Evolutionary conservation across 2,113 vertebrate genomes (phyloP).

Genomic region (Grammomys surdaster): DNA sequence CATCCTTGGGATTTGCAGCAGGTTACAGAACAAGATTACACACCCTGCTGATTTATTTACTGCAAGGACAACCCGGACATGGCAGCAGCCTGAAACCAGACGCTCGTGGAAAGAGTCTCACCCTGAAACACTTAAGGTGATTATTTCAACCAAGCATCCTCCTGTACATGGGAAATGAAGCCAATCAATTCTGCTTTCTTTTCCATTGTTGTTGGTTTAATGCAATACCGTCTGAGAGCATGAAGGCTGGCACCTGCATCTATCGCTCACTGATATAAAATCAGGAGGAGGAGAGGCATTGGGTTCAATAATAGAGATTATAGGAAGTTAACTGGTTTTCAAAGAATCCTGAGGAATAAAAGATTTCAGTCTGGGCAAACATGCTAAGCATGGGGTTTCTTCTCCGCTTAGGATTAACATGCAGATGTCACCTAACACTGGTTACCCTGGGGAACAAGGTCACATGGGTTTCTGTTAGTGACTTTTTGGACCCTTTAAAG

Average conservation of each 20-base stretch:
- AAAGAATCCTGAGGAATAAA: slow-evolving; percentile 32
- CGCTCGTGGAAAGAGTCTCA: slow-evolving; percentile 40
- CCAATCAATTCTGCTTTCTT: slow-evolving; percentile 43
- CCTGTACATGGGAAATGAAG: slow-evolving; percentile 55
- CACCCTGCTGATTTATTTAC: slow-evolving; percentile 72
- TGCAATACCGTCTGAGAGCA: slow-evolving; percentile 43
- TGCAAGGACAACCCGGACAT: slow-evolving; percentile 61
- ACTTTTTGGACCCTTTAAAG: not conserved
- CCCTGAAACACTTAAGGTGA: slow-evolving; percentile 45
- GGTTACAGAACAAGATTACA: slow-evolving; percentile 67
- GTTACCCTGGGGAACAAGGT: slow-evolving; percentile 46
- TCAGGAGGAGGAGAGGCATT: not conserved
- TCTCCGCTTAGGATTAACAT: slow-evolving; percentile 28
- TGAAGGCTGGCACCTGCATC: slow-evolving; percentile 62
- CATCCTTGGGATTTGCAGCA: slow-evolving; percentile 66
- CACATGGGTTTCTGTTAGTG: slow-evolving; percentile 49
- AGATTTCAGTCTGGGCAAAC: not conserved
- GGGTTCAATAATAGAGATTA: not conserved
- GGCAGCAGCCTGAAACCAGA: slow-evolving; percentile 60
- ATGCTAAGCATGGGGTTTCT: not conserved
- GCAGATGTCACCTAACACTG: slow-evolving; percentile 42
- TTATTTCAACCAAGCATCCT: slow-evolving; percentile 10
- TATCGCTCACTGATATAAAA: slow-evolving; percentile 49
- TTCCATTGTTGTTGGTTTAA: slow-evolving; percentile 58
- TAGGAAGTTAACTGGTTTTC: slow-evolving; percentile 38